Percentiles rank a stretch among this genome's conserved stretches.
phyloP scores from a whole-genome alignment of 2,113 vertebrate species.

The Romanogobio albipinnatus region DNA sequence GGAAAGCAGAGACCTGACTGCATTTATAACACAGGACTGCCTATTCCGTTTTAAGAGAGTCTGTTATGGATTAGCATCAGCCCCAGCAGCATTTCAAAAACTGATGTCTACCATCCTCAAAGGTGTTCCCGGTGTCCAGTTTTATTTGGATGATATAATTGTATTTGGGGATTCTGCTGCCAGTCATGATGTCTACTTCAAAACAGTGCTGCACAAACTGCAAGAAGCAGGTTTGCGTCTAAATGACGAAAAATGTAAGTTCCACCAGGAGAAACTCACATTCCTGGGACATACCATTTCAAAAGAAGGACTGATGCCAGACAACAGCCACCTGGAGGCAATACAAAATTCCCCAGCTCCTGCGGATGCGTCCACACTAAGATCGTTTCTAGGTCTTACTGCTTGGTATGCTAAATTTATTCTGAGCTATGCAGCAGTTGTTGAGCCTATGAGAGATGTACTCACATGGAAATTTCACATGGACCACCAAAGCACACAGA shows the following conservation, averaged over 20 bases:
- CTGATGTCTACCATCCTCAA: background rate
- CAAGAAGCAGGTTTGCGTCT: background rate
- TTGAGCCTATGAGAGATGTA: background rate
- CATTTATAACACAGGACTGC: conserved; percentile 32
- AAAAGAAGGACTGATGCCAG: conserved; percentile 23
- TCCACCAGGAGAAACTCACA: conserved; percentile 3
- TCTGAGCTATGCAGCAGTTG: background rate
- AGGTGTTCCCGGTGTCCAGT: background rate
- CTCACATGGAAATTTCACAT: background rate
- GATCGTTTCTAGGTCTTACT: background rate
- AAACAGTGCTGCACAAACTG: background rate
- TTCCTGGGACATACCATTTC: conserved; percentile 28
- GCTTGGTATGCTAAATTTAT: conserved; percentile 30
- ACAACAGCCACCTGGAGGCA: background rate
- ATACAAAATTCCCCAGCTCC: conserved; percentile 5
- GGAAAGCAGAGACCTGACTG: conserved; percentile 39
- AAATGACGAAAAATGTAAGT: conserved; percentile 1
- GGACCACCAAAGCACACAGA: background rate
- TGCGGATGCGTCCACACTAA: background rate
- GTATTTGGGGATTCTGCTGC: background rate
- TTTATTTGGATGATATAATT: background rate
- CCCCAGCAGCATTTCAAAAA: conserved; percentile 2
- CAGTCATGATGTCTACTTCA: background rate
- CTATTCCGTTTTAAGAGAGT: conserved; percentile 1
- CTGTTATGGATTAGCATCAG: conserved; percentile 11